Conservation (phyloP, 2,113 vertebrate species). For the Coreoperca whiteheadi region DNA sequence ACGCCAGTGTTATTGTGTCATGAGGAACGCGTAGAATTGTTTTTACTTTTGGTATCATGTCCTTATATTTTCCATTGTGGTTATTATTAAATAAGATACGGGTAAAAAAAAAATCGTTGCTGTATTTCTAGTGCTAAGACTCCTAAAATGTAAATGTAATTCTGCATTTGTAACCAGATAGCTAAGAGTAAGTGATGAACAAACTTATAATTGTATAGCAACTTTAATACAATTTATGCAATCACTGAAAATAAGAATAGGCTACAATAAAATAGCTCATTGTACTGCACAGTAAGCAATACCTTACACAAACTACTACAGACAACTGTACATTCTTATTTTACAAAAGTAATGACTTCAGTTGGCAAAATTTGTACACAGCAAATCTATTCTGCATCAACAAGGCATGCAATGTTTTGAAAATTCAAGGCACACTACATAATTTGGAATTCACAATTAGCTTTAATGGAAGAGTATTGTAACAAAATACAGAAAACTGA, state of each 20-base stretch:
- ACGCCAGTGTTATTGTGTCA: background rate
- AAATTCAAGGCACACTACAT: background rate
- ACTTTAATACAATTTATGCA: slow-evolving; percentile 25
- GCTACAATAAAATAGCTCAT: background rate
- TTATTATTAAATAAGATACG: background rate
- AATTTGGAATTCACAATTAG: background rate
- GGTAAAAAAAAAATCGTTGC: too few species aligned
- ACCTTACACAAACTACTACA: background rate
- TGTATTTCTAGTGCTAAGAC: background rate
- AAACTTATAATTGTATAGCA: background rate
- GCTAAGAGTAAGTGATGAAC: background rate
- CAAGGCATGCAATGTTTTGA: background rate
- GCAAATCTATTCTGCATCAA: slow-evolving; percentile 1
- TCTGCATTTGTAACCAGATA: background rate
- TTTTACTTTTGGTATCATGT: background rate
- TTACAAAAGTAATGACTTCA: slow-evolving; percentile 3
- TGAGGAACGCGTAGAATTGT: too few species aligned
- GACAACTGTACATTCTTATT: slow-evolving; percentile 8
- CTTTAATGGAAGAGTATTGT: background rate
- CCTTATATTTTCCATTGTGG: background rate
- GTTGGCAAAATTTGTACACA: background rate
- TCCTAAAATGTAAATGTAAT: too few species aligned
- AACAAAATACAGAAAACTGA: background rate
- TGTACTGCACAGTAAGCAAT: slow-evolving; percentile 13
- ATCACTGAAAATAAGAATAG: background rate